phyloP scores from a whole-genome alignment of 2,113 vertebrate genomes.

The Tiliqua scincoides region DNA sequence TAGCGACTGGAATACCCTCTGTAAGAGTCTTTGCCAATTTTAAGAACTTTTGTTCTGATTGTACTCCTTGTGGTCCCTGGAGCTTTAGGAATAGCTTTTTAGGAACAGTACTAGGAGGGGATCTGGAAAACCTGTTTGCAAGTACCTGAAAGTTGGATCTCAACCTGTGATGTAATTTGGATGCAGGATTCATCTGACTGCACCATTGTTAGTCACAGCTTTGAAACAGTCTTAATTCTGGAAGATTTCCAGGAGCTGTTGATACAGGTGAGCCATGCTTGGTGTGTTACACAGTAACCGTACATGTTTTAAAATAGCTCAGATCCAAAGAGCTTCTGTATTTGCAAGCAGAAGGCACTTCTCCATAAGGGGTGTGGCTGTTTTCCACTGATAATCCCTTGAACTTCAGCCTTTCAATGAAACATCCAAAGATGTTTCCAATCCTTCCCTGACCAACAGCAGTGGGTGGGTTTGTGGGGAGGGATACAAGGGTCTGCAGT shows the following conservation, averaged over 20 bases:
- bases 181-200: background rate
- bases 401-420: too few relatives aligned
- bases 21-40: background rate
- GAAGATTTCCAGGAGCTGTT: background rate
- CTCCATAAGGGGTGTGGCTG: too few relatives aligned
- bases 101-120: background rate
- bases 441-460: too few relatives aligned
- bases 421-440: background rate
- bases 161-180: slow-evolving; percentile 7
- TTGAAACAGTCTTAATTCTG: background rate
- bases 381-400: background rate
- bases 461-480: background rate
- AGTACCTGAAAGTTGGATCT: background rate
- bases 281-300: background rate
- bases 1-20: background rate
- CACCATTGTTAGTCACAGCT: background rate
- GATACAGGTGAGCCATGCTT: slow-evolving; percentile 4
- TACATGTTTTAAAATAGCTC: background rate
- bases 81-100: background rate
- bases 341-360: background rate
- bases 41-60: background rate
- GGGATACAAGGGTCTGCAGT: background rate
- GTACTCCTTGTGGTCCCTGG: background rate
- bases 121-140: background rate
- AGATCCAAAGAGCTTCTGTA: background rate